These are phyloP conservation scores for Dicyrtomina minuta DNA, from an alignment of 2,888 invertebrate species.

Conservation along the genomic window DNA sequence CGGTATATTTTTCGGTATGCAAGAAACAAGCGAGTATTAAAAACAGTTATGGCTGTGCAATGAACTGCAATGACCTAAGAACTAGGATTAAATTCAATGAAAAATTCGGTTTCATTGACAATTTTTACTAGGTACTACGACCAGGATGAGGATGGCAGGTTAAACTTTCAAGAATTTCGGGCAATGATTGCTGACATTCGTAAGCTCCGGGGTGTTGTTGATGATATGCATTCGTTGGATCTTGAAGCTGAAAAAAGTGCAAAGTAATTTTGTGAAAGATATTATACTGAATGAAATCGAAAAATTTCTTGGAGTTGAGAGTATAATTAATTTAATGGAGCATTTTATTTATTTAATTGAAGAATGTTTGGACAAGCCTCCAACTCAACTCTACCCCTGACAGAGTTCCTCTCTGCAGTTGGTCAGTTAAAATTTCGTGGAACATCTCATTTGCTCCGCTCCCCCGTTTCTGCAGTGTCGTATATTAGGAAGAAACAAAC, in stretches of 20 bases:
- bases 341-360: conserved; percentile 9
- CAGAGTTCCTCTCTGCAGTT: conserved; percentile 66
- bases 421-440: conserved; percentile 68
- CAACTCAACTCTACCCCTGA: conserved; percentile 54
- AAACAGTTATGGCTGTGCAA: conserved; percentile 55
- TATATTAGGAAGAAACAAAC: conserved; percentile 53
- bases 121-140: conserved; percentile 62
- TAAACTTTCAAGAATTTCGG: conserved; percentile 65
- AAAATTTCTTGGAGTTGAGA: no score
- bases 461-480: conserved; percentile 58
- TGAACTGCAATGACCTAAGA: neutral
- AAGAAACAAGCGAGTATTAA: no score
- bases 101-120: neutral
- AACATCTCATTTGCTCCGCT: conserved; percentile 67
- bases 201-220: conserved; percentile 60
- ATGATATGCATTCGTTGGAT: conserved; percentile 62
- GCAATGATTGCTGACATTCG: conserved; percentile 63
- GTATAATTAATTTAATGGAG: neutral
- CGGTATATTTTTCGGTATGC: conserved; percentile 69
- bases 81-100: neutral
- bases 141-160: conserved; percentile 60
- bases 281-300: no score
- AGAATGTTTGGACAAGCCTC: conserved; percentile 57
- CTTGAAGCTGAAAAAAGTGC: conserved; percentile 61
- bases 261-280: conserved; percentile 54